Evolutionary conservation across 2,888 invertebrate species (phyloP), one percentile per base, ranked within the genome.

Genomic region (Pinctada fucata): DNA sequence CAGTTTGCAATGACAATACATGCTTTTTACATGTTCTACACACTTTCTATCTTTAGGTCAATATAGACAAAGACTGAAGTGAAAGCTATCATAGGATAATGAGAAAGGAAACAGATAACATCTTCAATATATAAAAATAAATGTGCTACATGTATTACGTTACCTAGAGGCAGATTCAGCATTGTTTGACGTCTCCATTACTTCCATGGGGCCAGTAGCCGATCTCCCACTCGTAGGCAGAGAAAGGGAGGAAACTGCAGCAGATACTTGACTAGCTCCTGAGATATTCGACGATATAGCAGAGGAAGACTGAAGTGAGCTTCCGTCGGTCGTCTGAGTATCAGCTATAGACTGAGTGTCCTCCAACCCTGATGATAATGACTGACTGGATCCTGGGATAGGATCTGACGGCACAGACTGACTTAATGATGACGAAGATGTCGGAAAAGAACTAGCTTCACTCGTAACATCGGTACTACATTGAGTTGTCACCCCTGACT

Each of bases 401-500:
- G 68, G 45, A 8, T 68, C 68, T 6, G 68, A 68, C 3, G 6
- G 16, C 6, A 6, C 68, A 68, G 68, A 68, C 13, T 3, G 48
- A n/a, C 10, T 47, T 8, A 13, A 45, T 45, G 68, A 16, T 45
- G 68, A 68, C 75, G 72, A 64, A 63, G 8, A 49, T 50, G 68
- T 68, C 67, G 51, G 52, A 16, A 47, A 13, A 2, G 51, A 1
- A 49, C 49, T 48, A 5, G 49, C 3, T 13, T 8, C 3, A 47
- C 31, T 2, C 8, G n/a, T 45, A 16, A 31, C 16, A 2, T 51
- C 66, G 3, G 74, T 66, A 50, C 74, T 66, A 66, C 74, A 74
- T 51, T 74, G 74, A 5, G 74, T 74, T 45, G 74, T 66, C 50
- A 51, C 52, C 51, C 74, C 74, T 6, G 74, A 74, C 51, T 66